A percentile compares a stretch with the other conserved stretches of the same genome.
Evolutionary conservation across 1,140 invertebrate species (phyloP).

Genomic region (Camponotus floridanus): DNA sequence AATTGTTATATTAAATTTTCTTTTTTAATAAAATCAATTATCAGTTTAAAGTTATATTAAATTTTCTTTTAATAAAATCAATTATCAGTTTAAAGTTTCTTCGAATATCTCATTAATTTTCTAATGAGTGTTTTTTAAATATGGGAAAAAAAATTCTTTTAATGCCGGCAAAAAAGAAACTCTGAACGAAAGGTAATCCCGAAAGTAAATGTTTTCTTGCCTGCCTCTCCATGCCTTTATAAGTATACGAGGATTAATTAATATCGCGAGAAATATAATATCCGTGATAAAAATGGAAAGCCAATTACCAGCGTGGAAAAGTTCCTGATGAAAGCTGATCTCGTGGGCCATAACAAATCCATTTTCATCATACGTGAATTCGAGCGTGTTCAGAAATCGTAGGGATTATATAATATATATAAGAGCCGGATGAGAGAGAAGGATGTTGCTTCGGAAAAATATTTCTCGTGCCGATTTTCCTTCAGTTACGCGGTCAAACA

Average conservation of each 20-base stretch:
- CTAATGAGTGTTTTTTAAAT: neutral
- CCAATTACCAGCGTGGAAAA: slow-evolving; percentile 46
- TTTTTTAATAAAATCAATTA: no score
- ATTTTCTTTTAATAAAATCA: no score
- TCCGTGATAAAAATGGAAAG: slow-evolving; percentile 44
- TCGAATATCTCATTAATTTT: slow-evolving; percentile 34
- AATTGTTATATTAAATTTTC: neutral
- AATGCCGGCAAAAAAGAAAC: neutral
- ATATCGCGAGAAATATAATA: slow-evolving; percentile 20
- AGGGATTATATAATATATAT: no score
- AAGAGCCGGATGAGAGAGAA: neutral
- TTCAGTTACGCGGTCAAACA: neutral
- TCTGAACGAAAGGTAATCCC: neutral
- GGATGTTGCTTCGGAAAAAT: neutral
- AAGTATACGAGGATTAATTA: slow-evolving; percentile 18
- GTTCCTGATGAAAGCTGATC: slow-evolving; percentile 53
- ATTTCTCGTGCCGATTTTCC: slow-evolving; percentile 4
- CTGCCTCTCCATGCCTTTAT: neutral
- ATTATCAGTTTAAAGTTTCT: slow-evolving; percentile 8
- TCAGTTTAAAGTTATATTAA: no score
- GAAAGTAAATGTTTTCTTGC: slow-evolving; percentile 39
- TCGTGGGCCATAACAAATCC: neutral
- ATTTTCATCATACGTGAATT: slow-evolving; percentile 24
- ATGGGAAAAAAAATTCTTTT: neutral
- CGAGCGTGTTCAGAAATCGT: slow-evolving; percentile 7